Base-by-base conservation (phyloP, 2,888 invertebrate species). In the Trichogramma dendrolimi region DNA sequence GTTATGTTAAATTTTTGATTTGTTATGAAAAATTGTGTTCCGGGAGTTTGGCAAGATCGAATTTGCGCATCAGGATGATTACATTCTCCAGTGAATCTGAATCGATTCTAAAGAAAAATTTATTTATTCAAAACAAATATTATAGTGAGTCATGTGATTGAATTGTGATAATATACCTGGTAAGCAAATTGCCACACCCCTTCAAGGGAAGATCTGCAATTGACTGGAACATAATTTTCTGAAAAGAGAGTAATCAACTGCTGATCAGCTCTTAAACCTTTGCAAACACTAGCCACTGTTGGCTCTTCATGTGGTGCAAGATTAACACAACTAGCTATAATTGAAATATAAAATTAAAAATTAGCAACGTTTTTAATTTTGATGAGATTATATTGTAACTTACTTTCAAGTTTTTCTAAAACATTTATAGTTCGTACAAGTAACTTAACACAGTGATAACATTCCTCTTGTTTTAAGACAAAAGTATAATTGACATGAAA, bases 1-100 rank as follows among this genome's bases (percentile, higher is more conserved):
- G 94, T 94, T 68, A 97, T 94, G 72, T 93, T 92, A 75, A 97
- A 96, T 79, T 96, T 96, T 78, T 96, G 95, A 81, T 97, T 97
- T 56, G 95, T 94, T 68, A 96, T 96, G 66, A 96, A 84, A 80
- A 95, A 97, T 77, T 95, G 93, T 8, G 95, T 94, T 62, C 97
- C 97, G 4, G 96, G 94, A 27, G 92, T 92, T 81, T 97, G 97
- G 76, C 97, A 97, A 0, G 96, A 96, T 71, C 87, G 87, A 67
- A 97, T 94, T 73, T 91, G 89, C 4, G 93, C 94, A 79, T 92
- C 93, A 0, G 90, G 90, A 75, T 93, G 85, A 71, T 89, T 86
- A 77, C 97, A 97, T 78, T 94, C 94, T 55, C 95, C 95, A 27
- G 93, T 94, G 72, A 94, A 95, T 64, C 93, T 86, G 75, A 90